Percentiles rank a stretch among this genome's conserved stretches.
These are phyloP conservation scores for Pogonocichla stellata DNA, from an alignment of 2,113 vertebrate species.

Conservation along the genomic window DNA sequence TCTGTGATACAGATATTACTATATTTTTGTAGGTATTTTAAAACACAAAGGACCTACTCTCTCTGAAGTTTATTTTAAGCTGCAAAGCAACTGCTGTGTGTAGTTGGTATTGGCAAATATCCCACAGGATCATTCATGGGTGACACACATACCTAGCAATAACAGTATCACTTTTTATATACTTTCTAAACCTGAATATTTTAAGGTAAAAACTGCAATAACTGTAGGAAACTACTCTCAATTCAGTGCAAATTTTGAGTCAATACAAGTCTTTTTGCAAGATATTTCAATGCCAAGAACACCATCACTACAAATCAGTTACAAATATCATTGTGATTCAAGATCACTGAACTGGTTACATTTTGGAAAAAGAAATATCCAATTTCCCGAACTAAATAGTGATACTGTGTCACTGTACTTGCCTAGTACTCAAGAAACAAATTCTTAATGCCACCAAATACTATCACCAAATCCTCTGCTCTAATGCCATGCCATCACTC, in stretches of 20 bases:
- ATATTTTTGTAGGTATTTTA: background rate
- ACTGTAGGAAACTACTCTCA: background rate
- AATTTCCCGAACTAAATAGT: background rate
- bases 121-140: background rate
- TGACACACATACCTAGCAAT: background rate
- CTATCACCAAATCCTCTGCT: background rate
- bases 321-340: background rate
- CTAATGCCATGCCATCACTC: background rate
- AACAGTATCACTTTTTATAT: background rate
- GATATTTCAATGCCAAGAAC: background rate
- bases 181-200: background rate
- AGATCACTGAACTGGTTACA: background rate
- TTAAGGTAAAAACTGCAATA: background rate
- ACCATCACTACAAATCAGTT: background rate
- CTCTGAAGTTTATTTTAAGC: background rate
- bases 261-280: background rate
- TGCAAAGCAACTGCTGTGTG: background rate
- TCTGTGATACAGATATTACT: fast-evolving
- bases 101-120: background rate
- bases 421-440: background rate
- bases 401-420: background rate
- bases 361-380: background rate
- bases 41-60: background rate
- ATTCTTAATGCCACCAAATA: background rate
- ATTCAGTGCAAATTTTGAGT: background rate